Evolutionary conservation across 37 sponge, comb jelly and placozoan species (phyloP), one percentile per base, ranked within the genome.

Genomic region (Amphimedon queenslandica): DNA sequence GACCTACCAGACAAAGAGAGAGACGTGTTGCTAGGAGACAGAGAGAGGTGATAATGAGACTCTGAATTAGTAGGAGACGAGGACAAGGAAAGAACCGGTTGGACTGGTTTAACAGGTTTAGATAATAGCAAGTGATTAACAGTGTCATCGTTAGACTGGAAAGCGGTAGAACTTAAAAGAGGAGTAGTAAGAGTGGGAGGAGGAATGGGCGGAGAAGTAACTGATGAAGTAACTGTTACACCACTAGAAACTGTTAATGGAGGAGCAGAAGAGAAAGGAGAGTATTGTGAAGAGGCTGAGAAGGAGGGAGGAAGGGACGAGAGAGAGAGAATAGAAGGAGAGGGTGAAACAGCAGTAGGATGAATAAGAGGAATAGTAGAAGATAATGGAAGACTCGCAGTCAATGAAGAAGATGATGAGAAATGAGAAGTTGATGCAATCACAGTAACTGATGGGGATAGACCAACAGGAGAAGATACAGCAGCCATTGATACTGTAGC

Each of bases 311-410:
- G 39, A 67, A 37, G 16, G 42, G 36, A 4, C 13, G 68, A 4
- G 21, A 23, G 21, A 39, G 68, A 20, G 42, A 33, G 68, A 67
- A 18, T 33, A 67, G 39, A 13, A 23, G 18, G 35, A 21, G 31
- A 67, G 21, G 31, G 68, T 40, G 68, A 20, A 63, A 25, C 8
- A 63, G 20, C 32, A 30, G 64, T 63, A 63, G 31, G 64, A 63
- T 13, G 20, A 63, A 16, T 63, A 25, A 29, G 20, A 30, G 10
- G 20, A 8, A 63, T 63, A 24, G 32, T 8, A n/a, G 64, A 11
- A n/a, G n/a, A n/a, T n/a, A n/a, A n/a, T n/a, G n/a, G n/a, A n/a
- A n/a, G n/a, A n/a, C n/a, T n/a, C n/a, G n/a, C n/a, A n/a, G n/a
- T n/a, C n/a, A n/a, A n/a, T 47, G 13, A 47, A 47, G 53, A 18